Conservation (phyloP, 2,888 invertebrate species). For the Caenorhabditis sp. region DNA sequence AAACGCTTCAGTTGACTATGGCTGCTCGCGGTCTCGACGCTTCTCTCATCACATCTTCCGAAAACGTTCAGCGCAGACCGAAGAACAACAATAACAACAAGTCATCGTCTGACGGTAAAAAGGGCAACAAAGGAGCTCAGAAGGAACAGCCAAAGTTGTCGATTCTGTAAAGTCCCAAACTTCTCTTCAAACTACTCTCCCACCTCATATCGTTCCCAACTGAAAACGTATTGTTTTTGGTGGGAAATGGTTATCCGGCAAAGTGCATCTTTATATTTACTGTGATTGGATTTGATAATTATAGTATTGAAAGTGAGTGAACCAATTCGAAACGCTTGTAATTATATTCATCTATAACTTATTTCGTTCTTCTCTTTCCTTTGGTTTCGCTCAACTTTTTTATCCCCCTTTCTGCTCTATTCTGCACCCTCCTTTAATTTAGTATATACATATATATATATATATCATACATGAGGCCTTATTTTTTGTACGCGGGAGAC, state of each 20-base stretch:
- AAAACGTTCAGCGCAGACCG: conserved; percentile 56
- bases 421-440: conserved; percentile 32
- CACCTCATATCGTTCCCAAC: conserved; percentile 39
- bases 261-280: conserved; percentile 61
- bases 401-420: conserved; percentile 15
- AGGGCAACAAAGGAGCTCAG: conserved; percentile 51
- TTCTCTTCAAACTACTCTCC: conserved; percentile 19
- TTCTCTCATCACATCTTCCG: conserved; percentile 67
- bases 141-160: conserved; percentile 62
- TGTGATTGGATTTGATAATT: conserved; percentile 65
- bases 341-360: conserved; percentile 55
- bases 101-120: conserved; percentile 40
- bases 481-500: conserved; percentile 63
- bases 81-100: conserved; percentile 52
- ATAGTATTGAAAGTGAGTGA: conserved; percentile 60
- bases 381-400: conserved; percentile 45
- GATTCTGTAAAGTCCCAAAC: conserved; percentile 51
- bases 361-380: conserved; percentile 44
- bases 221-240: conserved; percentile 4
- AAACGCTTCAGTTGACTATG: conserved; percentile 71
- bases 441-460: conserved; percentile 30
- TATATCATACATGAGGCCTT: conserved; percentile 60
- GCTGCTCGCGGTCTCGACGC: conserved; percentile 75
- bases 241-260: conserved; percentile 29
- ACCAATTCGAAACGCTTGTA: conserved; percentile 48